Percentiles rank a stretch among this genome's conserved stretches.
These are phyloP conservation scores for Drosophila tsacasi DNA, from an alignment of 1,140 invertebrate genomes.

Conservation along the genomic window DNA sequence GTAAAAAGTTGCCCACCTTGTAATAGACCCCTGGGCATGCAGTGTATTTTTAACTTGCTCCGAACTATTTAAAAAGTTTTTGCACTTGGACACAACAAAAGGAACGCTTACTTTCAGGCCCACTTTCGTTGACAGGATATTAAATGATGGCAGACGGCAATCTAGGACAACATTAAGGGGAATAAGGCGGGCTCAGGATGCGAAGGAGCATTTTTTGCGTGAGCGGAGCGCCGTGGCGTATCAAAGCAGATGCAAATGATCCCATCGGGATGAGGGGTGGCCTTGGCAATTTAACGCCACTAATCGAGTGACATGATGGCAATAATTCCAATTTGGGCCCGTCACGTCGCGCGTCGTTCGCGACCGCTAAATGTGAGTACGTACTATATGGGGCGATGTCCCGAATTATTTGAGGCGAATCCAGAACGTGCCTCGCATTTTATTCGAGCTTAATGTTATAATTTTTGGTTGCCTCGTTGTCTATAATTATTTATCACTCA, in stretches of 20 bases:
- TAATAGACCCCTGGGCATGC: no score
- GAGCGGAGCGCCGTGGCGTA: constrained; percentile 15
- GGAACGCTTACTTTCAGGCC: background rate
- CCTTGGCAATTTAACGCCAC: constrained; percentile 78
- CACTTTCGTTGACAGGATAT: constrained; percentile 62
- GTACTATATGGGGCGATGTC: constrained; percentile 4
- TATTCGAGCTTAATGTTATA: constrained; percentile 43
- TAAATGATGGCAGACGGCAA: constrained; percentile 53
- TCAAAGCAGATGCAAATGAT: constrained; percentile 49
- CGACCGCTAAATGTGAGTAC: constrained; percentile 60
- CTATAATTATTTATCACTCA: constrained; percentile 80
- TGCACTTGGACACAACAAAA: background rate
- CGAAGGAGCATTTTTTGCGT: constrained; percentile 11
- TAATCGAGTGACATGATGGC: constrained; percentile 78
- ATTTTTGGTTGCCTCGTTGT: constrained; percentile 56
- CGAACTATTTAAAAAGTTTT: constrained; percentile 21
- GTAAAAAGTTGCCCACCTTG: background rate
- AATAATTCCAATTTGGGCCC: constrained; percentile 79
- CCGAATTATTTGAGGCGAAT: constrained; percentile 31
- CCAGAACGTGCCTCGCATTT: constrained; percentile 68
- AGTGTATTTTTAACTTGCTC: background rate
- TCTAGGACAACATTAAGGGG: constrained; percentile 11
- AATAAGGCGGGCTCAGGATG: constrained; percentile 12
- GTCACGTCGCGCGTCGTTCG: constrained; percentile 54
- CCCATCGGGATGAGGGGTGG: constrained; percentile 10